Evolutionary conservation across 2,113 vertebrate species (phyloP).

Genomic region (Mobula hypostoma): DNA sequence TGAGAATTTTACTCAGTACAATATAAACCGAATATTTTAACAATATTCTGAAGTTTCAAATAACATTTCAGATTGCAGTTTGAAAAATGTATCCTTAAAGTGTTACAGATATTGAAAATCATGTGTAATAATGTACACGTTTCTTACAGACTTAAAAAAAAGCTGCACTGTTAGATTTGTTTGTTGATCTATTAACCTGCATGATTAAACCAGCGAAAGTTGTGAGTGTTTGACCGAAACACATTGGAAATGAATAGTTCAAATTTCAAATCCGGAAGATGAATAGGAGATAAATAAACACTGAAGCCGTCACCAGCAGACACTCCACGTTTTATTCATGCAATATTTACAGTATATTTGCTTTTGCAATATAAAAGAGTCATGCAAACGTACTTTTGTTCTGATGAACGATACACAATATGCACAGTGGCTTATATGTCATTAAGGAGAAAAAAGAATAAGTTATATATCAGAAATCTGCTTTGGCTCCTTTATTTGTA

Average conservation of each 20-base stretch:
- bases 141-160: neutral
- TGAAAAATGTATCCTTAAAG: neutral
- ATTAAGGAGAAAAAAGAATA: too few species aligned
- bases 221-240: neutral
- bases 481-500: too few species aligned
- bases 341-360: neutral
- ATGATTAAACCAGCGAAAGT: neutral
- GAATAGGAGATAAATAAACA: neutral
- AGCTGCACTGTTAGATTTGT: neutral
- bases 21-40: neutral
- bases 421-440: too few species aligned
- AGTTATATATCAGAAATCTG: too few species aligned
- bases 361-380: too few species aligned
- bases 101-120: neutral
- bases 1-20: neutral
- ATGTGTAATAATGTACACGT: neutral
- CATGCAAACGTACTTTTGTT: too few species aligned
- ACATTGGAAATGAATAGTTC: neutral
- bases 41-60: neutral
- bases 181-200: neutral
- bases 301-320: neutral
- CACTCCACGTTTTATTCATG: neutral
- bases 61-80: neutral
- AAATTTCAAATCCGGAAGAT: neutral
- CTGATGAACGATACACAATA: too few species aligned